Base-by-base conservation (phyloP, 2,113 vertebrate genomes). In the Laterallus jamaicensis region DNA sequence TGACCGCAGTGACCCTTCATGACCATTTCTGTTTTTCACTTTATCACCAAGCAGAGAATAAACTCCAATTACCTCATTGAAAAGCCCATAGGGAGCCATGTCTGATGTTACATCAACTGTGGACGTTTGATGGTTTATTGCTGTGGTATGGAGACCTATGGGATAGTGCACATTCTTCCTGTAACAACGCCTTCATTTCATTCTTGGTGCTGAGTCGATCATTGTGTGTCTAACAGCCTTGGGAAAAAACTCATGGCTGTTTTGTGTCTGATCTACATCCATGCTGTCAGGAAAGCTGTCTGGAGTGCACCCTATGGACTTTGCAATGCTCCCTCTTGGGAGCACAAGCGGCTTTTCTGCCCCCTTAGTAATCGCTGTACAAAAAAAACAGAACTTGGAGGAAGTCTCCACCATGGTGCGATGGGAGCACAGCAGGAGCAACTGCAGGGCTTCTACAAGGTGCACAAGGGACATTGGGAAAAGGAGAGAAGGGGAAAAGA, bases 1-100 rank as follows among this genome's bases (percentile, higher is more conserved):
- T 86, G 60, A 88, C 58, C 80, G 68, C 54, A 93, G 49, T 40
- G n/a, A 69, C 40, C 62, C 47, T 91, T 75, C 56, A 49, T 44
- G 69, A 59, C 24, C 0, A 0, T 92, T 93, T 81, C 90, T 96
- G 82, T 56, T 97, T 96, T 91, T 62, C 80, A 62, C 69, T 86
- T 75, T 75, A 92, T 68, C 64, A 62, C 37, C 35, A 91, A 86
- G 42, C 35, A 96, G 92, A 93, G 62, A 73, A 74, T 76, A 90
- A 94, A 87, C 69, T 95, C 83, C 44, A 67, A 54, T 83, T 95
- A 79, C 73, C 35, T 92, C 82, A 93, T 1, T 92, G 58, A 78
- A 82, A 92, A 88, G 37, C 44, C 77, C 68, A 54, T 8, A 62
- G 80, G 74, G 82, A 95, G 44, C 56, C 82, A 88, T 76, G 69